Evolutionary conservation across 2,113 vertebrate genomes (phyloP).

Genomic region (Eulacestoma nigropectus): DNA sequence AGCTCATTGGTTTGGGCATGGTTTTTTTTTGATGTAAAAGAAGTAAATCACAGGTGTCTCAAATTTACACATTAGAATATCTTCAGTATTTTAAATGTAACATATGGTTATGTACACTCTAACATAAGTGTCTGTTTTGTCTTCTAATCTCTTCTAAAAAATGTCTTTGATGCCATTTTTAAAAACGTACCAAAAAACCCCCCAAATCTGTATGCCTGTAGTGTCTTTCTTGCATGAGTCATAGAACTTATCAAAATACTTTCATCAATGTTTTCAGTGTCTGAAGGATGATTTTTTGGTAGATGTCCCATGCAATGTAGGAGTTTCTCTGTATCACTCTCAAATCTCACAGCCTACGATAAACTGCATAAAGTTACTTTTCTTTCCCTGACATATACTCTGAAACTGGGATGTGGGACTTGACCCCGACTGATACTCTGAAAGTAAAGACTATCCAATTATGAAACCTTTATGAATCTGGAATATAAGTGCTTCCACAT

Average conservation of each 20-base stretch:
- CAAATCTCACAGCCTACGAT: background rate
- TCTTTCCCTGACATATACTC: background rate
- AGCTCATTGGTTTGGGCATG: background rate
- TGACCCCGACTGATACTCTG: background rate
- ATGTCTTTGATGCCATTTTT: background rate
- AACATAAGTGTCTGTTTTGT: background rate
- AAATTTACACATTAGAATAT: background rate
- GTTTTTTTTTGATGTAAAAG: background rate
- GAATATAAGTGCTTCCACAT: background rate
- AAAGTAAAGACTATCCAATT: background rate
- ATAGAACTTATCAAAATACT: background rate
- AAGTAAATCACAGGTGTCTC: background rate
- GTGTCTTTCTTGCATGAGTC: background rate
- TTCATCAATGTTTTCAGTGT: background rate
- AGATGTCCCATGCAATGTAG: background rate
- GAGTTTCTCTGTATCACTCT: background rate
- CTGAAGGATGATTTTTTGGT: background rate
- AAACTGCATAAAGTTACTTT: background rate
- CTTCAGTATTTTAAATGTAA: background rate
- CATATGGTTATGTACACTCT: background rate
- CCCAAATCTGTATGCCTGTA: background rate
- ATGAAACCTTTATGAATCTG: background rate
- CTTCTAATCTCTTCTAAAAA: background rate
- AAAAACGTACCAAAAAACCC: accelerated
- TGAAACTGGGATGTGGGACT: background rate